Percentiles rank a stretch among this genome's conserved stretches.
Conservation (phyloP, 92 coral and sea anemone species). For the Palythoa caribaeorum region DNA sequence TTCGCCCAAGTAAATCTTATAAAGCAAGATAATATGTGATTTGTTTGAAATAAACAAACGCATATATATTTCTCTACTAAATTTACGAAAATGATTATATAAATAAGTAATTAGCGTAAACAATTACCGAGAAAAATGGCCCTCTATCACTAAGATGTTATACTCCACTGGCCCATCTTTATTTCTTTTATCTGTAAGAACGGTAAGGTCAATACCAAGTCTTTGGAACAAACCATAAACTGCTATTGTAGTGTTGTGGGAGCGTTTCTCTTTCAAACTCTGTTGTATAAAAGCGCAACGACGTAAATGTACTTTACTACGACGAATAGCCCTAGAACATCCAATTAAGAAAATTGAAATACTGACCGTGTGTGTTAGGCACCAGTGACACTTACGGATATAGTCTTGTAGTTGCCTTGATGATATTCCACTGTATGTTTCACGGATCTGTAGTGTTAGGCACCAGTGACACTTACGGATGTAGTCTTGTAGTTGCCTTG, state of each 20-base stretch:
- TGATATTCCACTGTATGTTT: neutral
- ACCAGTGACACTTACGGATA: constrained; percentile 6
- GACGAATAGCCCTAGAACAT: neutral
- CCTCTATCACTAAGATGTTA: constrained; percentile 20
- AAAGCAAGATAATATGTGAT: neutral
- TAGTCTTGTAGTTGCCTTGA: neutral
- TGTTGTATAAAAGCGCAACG: neutral
- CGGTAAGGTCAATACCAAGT: neutral
- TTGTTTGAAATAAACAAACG: neutral
- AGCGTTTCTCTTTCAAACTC: too few species aligned
- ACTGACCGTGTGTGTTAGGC: too few species aligned
- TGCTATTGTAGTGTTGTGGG: too few species aligned
- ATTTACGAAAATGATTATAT: neutral
- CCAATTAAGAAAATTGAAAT: too few species aligned
- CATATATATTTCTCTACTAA: neutral
- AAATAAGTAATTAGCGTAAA: neutral
- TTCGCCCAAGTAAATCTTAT: constrained; percentile 3
- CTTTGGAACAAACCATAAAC: too few species aligned
- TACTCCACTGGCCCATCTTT: neutral
- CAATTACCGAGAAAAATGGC: constrained; percentile 13
- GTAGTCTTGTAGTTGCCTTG: neutral
- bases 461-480: constrained; percentile 10
- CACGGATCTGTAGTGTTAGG: constrained; percentile 13
- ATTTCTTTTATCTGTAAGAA: neutral
- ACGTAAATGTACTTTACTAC: too few species aligned